phyloP scores from a whole-genome alignment of 1,140 invertebrate genomes.

The Sycobia sp. region DNA sequence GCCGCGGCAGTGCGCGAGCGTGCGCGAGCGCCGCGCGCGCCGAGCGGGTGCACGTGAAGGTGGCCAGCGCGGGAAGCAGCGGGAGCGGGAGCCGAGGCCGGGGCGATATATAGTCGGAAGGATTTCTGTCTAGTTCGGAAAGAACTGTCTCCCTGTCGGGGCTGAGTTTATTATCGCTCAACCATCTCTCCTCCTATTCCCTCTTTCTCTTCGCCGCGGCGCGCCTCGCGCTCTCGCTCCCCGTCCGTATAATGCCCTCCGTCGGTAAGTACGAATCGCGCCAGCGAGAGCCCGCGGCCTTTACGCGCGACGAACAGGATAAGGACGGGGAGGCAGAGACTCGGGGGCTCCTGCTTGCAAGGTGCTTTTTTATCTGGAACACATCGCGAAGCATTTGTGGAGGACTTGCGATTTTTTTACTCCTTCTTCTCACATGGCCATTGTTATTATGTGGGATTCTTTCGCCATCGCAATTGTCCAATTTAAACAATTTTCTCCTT shows the following conservation, averaged over 20 bases:
- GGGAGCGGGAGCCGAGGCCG: neutral
- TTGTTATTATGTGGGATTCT: no score
- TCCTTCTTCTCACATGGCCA: no score
- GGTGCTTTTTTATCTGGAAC: no score
- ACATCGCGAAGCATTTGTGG: no score
- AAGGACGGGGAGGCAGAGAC: neutral
- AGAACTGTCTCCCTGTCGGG: conserved; percentile 13
- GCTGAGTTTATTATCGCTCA: conserved; percentile 16
- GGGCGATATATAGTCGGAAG: conserved; percentile 2
- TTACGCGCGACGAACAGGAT: neutral
- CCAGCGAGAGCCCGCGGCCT: neutral
- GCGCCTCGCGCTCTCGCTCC: neutral
- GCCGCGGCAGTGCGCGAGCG: neutral
- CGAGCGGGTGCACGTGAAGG: no score
- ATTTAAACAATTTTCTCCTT: no score
- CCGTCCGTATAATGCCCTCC: neutral
- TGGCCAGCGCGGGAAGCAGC: conserved; percentile 3
- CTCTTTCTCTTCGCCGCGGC: no score
- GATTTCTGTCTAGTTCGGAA: conserved; percentile 28
- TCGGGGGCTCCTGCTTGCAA: no score
- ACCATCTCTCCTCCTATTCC: conserved; percentile 12
- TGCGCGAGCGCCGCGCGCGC: no score
- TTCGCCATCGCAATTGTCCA: no score
- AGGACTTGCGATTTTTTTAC: no score
- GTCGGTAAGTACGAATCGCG: neutral